A percentile compares a stretch with the other conserved stretches of the same genome.
These are phyloP conservation scores for Creontiades dilutus DNA, from an alignment of 2,888 invertebrate genomes.

Conservation along the genomic window DNA sequence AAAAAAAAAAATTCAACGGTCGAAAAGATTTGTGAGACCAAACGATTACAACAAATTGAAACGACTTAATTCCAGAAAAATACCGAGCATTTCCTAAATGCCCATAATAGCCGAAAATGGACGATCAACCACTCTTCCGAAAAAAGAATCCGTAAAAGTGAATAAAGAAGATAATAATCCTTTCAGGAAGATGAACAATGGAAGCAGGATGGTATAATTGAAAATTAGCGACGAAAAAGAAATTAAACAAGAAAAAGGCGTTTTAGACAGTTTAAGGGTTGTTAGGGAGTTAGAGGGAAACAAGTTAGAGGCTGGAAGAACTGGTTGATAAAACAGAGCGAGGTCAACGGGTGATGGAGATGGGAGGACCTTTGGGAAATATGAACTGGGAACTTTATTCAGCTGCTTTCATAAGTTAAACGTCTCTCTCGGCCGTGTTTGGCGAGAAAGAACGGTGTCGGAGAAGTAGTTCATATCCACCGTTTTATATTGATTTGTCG, in stretches of 20 bases:
- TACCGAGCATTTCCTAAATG: too few relatives aligned
- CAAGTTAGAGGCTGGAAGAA: background rate
- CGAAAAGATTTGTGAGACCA: too few relatives aligned
- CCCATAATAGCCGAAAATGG: background rate
- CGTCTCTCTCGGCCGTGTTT: background rate
- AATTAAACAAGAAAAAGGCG: constrained; percentile 20
- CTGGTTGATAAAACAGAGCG: constrained; percentile 24
- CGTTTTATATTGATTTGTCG: too few relatives aligned
- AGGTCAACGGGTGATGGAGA: constrained; percentile 31
- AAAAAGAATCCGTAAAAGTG: background rate
- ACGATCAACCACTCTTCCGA: background rate
- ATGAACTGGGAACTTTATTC: constrained; percentile 36
- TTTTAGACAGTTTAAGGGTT: constrained; percentile 16
- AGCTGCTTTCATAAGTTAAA: constrained; percentile 1
- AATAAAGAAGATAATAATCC: background rate
- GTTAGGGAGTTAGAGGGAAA: constrained; percentile 11
- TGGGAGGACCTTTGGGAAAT: constrained; percentile 30
- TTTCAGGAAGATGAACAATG: background rate
- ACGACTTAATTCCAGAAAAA: too few relatives aligned
- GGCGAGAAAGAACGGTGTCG: background rate
- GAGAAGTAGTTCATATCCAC: too few relatives aligned
- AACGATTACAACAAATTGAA: too few relatives aligned
- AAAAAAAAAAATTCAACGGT: too few relatives aligned
- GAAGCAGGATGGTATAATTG: background rate
- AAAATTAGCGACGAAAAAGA: constrained; percentile 10